These are phyloP conservation scores for Sphaerodactylus townsendi DNA, from an alignment of 2,113 vertebrate genomes.

Conservation along the genomic window DNA sequence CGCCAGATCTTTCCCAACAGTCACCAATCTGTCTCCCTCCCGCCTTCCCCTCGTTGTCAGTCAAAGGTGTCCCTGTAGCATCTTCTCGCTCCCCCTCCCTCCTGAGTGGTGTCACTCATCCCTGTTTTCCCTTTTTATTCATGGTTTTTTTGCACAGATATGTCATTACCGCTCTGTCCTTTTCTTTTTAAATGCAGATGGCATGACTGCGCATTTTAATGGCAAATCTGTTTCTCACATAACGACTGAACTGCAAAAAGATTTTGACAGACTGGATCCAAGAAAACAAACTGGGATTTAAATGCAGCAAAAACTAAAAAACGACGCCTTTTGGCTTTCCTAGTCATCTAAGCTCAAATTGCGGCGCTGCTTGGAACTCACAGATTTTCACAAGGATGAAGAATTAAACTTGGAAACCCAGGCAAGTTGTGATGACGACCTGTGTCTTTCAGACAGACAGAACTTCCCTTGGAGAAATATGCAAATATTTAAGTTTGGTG, in stretches of 20 bases:
- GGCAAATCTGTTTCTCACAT: conserved; percentile 88
- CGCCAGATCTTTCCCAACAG: conserved; percentile 71
- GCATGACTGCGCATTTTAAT: conserved; percentile 88
- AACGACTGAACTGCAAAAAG: conserved; percentile 88
- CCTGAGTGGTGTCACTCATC: conserved; percentile 82
- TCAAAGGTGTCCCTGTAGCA: conserved; percentile 74
- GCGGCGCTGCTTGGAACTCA: conserved; percentile 72
- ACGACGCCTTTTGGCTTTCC: conserved; percentile 84
- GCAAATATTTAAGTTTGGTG: too few species aligned
- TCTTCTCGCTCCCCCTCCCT: conserved; percentile 69
- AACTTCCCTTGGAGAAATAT: too few species aligned
- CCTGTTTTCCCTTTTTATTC: conserved; percentile 82
- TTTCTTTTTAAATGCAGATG: conserved; percentile 76
- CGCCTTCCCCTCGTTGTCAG: conserved; percentile 75
- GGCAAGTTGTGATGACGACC: neutral
- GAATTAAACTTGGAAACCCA: conserved; percentile 39
- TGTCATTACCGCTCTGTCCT: conserved; percentile 84
- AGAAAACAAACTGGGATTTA: conserved; percentile 87
- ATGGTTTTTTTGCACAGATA: conserved; percentile 80
- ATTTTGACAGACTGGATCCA: conserved; percentile 87
- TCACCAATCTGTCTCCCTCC: conserved; percentile 81
- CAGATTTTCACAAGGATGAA: conserved; percentile 58
- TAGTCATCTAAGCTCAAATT: conserved; percentile 79
- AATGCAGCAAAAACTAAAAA: conserved; percentile 87
- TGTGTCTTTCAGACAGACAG: neutral